Base-by-base conservation (phyloP, 2,888 invertebrate genomes). In the Luffia ferchaultella region DNA sequence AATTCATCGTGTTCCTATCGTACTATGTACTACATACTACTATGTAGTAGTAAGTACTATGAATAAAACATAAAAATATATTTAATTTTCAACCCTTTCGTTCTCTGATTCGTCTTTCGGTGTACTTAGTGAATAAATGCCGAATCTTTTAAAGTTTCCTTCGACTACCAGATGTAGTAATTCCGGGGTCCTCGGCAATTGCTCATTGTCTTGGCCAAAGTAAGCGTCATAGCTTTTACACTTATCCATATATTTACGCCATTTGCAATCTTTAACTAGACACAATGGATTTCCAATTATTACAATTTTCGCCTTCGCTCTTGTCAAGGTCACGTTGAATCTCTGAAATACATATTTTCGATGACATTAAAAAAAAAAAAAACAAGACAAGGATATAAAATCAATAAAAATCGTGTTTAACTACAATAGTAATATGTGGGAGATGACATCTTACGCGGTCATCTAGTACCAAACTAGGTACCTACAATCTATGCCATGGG, bases 281-380 rank as follows among this genome's bases (percentile, higher is more conserved):
- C 82, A 77, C 0, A 68, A 56, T 42, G 65, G 89, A 79, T 79
- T 89, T 65, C 69, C 90, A 69, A 74, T 58, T 18, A 73, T 74
- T 20, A 93, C 87, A n/a, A 90, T 68, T 53, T 92, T 85, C n/a
- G 88, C 85, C 67, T 88, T 89, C 0, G 92, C 91, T 51, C 93
- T 74, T 0, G 92, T 92, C 7, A 93, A 60, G 0, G 91, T 88
- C 1, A 93, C 93, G 70, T 93, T 93, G 68, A 92, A 91, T 50
- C 92, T 76, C 85, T 90, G 78, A n/a, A n/a, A n/a, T n/a, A n/a
- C n/a, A n/a, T n/a, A n/a, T n/a, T n/a, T n/a, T n/a, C n/a, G n/a
- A n/a, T n/a, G n/a, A n/a, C n/a, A n/a, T n/a, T 2, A 85, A 76
- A 55, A 41, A 46, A 51, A 18, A 12, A 30, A 40, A 40, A 9